phyloP scores from a whole-genome alignment of 2,797 vertebrate species.

The Loriculus beryllinus region DNA sequence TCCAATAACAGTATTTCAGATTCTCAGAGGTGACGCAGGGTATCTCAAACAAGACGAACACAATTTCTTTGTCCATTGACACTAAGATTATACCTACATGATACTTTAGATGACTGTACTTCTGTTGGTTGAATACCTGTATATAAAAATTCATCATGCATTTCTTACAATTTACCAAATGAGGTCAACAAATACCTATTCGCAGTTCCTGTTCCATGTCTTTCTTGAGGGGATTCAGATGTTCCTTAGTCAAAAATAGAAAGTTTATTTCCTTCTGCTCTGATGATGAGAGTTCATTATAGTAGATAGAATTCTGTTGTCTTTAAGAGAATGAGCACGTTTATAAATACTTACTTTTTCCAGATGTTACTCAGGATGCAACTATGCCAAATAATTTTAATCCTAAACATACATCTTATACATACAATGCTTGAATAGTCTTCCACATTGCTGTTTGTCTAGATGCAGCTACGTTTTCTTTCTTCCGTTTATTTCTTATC shows the following conservation, averaged over 20 bases:
- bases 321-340: not conserved
- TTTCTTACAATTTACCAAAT: not conserved
- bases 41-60: not conserved
- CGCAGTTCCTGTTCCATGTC: rapidly evolving
- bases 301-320: not conserved
- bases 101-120: not conserved
- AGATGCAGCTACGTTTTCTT: not conserved
- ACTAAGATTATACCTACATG: not conserved
- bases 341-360: not conserved
- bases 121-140: rapidly evolving
- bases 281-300: not conserved
- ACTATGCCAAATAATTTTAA: not conserved
- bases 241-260: not conserved
- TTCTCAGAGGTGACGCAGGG: not conserved
- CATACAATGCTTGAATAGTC: not conserved
- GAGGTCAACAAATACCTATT: not conserved
- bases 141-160: not conserved
- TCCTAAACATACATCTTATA: not conserved
- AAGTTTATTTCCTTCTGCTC: not conserved
- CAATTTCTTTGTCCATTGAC: not conserved
- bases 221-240: not conserved
- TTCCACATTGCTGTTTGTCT: not conserved
- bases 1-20: not conserved
- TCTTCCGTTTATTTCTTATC: not conserved
- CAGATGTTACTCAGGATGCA: not conserved